A percentile compares a stretch with the other conserved stretches of the same genome.
These are phyloP conservation scores for Pituophis catenifer DNA, from an alignment of 2,113 vertebrate species.

Conservation along the genomic window DNA sequence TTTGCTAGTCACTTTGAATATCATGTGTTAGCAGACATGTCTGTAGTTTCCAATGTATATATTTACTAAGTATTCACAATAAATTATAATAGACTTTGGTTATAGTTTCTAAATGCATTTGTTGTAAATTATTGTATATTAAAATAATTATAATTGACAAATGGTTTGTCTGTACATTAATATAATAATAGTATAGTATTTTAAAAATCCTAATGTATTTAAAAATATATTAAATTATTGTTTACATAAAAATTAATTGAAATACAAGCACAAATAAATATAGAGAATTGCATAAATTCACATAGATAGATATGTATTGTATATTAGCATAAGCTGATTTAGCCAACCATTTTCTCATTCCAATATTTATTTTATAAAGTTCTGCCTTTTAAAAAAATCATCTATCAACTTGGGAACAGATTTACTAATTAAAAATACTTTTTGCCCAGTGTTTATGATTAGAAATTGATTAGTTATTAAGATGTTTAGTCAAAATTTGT, in stretches of 20 bases:
- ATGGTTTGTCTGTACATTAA: neutral
- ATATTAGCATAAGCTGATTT: conserved; percentile 29
- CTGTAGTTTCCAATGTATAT: neutral
- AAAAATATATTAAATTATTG: conserved; percentile 38
- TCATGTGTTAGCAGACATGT: neutral
- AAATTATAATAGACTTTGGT: neutral
- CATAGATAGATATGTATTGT: conserved; percentile 6
- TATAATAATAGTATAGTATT: neutral
- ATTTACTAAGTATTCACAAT: neutral
- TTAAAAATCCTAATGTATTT: neutral
- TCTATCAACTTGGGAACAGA: neutral
- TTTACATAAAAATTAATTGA: conserved; percentile 56
- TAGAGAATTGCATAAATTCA: conserved; percentile 16
- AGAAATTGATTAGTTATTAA: conserved; percentile 17
- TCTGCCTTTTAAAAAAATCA: conserved; percentile 5
- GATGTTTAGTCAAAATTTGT: neutral
- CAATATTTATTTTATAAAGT: conserved; percentile 28
- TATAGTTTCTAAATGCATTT: neutral
- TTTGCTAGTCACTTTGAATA: neutral
- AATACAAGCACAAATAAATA: conserved; percentile 48
- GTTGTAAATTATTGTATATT: neutral
- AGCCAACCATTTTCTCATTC: neutral
- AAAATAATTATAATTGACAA: neutral
- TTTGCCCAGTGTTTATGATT: neutral
- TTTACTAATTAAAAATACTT: conserved; percentile 11